These are phyloP conservation scores for Campoplex nolae DNA, from an alignment of 2,888 invertebrate species.

Conservation along the genomic window DNA sequence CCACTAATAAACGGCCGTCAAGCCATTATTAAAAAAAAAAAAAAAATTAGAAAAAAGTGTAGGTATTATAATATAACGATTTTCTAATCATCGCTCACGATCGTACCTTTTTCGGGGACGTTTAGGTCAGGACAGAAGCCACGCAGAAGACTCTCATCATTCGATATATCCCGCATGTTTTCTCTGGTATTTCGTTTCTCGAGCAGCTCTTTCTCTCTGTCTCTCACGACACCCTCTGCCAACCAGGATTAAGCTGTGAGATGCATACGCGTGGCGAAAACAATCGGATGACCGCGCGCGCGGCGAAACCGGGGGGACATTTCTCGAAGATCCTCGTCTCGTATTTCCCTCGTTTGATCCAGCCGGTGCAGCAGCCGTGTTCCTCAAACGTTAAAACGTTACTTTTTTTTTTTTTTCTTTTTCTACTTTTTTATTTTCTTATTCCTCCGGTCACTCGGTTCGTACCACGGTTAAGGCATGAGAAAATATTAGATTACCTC, in stretches of 20 bases:
- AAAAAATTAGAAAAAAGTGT: not conserved
- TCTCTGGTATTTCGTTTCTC: slow-evolving; percentile 50
- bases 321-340: slow-evolving; percentile 54
- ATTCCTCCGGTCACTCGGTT: slow-evolving; percentile 70
- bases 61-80: slow-evolving; percentile 8
- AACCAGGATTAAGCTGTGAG: slow-evolving; percentile 62
- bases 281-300: slow-evolving; percentile 57
- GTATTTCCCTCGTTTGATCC: slow-evolving; percentile 67
- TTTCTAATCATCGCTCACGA: slow-evolving; percentile 43
- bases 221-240: slow-evolving; percentile 50
- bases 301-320: slow-evolving; percentile 31
- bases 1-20: not conserved
- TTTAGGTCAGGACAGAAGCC: slow-evolving; percentile 47
- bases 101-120: slow-evolving; percentile 26
- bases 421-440: slow-evolving; percentile 48
- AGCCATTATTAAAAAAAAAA: not conserved
- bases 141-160: not conserved
- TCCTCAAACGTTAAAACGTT: slow-evolving; percentile 48
- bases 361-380: slow-evolving; percentile 53
- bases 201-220: not conserved
- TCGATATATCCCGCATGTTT: slow-evolving; percentile 41
- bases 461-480: slow-evolving; percentile 71
- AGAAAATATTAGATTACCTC: slow-evolving; percentile 81
- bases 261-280: slow-evolving; percentile 67
- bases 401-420: slow-evolving; percentile 39